Evolutionary conservation across 2,113 vertebrate genomes (phyloP).

Genomic region (Myodes glareolus): DNA sequence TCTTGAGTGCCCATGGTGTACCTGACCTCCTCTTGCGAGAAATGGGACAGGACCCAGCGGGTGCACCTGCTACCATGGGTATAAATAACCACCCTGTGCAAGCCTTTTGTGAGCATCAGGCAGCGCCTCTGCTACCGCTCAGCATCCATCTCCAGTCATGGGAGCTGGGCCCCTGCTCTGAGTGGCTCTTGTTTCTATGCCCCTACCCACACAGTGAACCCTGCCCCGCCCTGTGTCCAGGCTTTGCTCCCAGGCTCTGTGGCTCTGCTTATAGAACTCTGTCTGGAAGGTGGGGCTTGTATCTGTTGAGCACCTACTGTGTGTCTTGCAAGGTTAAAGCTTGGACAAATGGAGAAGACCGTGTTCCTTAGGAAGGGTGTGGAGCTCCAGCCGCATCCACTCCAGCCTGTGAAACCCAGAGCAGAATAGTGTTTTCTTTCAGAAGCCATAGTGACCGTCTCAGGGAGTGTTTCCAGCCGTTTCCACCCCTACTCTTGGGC

Average conservation of each 20-base stretch:
- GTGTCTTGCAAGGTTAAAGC: background rate
- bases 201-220: background rate
- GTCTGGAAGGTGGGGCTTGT: background rate
- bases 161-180: background rate
- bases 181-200: rapidly evolving
- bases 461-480: background rate
- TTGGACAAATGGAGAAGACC: background rate
- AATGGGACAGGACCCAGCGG: background rate
- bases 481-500: background rate
- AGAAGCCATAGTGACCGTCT: background rate
- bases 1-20: background rate
- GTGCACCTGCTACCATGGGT: background rate
- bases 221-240: background rate
- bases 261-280: background rate
- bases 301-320: background rate
- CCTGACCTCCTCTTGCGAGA: background rate
- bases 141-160: background rate
- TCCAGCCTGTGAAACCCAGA: background rate
- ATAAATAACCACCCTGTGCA: background rate
- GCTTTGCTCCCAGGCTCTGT: background rate
- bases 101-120: background rate
- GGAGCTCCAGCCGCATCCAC: background rate
- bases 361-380: background rate
- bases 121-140: background rate
- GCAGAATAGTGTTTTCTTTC: background rate